These are phyloP conservation scores for Drosophila kohkoa DNA, from an alignment of 1,140 invertebrate genomes.

Conservation along the genomic window DNA sequence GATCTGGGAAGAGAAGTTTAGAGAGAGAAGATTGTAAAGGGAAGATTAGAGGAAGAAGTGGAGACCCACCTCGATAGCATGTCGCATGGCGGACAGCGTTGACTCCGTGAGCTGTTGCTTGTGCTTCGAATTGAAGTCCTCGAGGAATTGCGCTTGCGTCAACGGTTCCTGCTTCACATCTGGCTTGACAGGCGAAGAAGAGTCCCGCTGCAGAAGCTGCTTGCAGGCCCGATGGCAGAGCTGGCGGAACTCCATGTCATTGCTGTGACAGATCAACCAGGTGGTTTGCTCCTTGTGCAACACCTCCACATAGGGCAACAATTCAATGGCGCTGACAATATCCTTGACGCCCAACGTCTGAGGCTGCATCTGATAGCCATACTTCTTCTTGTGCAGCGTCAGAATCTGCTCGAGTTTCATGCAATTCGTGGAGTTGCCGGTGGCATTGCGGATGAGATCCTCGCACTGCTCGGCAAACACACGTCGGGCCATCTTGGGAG, in stretches of 20 bases:
- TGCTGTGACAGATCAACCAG: slow-evolving; percentile 78
- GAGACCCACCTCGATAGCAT: slow-evolving; percentile 71
- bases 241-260: slow-evolving; percentile 68
- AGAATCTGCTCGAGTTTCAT: slow-evolving; percentile 79
- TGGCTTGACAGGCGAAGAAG: neutral
- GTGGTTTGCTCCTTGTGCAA: slow-evolving; percentile 56
- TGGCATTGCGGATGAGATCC: slow-evolving; percentile 64
- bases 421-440: slow-evolving; percentile 62
- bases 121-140: slow-evolving; percentile 62
- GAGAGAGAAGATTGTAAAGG: too few species aligned
- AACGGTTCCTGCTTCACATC: slow-evolving; percentile 5
- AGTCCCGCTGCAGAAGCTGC: slow-evolving; percentile 50
- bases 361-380: slow-evolving; percentile 78
- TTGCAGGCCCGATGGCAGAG: slow-evolving; percentile 71
- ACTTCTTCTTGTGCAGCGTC: slow-evolving; percentile 81
- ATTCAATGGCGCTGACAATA: slow-evolving; percentile 64
- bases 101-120: slow-evolving; percentile 56
- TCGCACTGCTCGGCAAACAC: slow-evolving; percentile 79
- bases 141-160: slow-evolving; percentile 54
- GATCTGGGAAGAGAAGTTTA: slow-evolving; percentile 30
- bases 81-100: slow-evolving; percentile 71
- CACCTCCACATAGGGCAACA: slow-evolving; percentile 79
- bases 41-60: neutral
- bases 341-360: slow-evolving; percentile 68
- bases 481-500: slow-evolving; percentile 72